These are phyloP conservation scores for Drosophila suboccidentalis DNA, from an alignment of 2,888 invertebrate species.

Conservation along the genomic window DNA sequence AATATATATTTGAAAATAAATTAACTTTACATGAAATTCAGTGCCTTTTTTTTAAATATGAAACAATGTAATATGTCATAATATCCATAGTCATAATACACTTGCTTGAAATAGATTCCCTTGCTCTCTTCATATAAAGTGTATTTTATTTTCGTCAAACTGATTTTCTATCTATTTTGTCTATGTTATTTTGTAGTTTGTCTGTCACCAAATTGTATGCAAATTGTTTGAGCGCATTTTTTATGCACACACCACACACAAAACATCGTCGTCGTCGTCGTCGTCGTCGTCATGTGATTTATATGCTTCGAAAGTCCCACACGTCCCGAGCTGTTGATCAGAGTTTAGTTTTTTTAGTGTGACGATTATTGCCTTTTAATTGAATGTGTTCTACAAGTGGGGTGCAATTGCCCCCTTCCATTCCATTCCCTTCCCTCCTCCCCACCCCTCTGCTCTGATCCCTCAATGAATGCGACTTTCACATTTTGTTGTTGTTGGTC, in stretches of 20 bases:
- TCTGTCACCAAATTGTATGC: constrained; percentile 77
- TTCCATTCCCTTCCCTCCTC: neutral
- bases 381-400: constrained; percentile 32
- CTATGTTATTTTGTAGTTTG: constrained; percentile 18
- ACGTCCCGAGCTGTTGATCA: constrained; percentile 44
- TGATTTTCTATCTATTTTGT: neutral
- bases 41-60: too few relatives aligned
- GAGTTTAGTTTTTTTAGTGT: constrained; percentile 17
- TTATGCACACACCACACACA: constrained; percentile 46
- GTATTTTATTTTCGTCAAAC: neutral
- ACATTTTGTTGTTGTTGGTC: constrained; percentile 63
- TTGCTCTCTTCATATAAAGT: too few relatives aligned
- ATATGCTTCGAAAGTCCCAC: constrained; percentile 55
- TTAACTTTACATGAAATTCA: too few relatives aligned
- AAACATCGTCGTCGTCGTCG: too few relatives aligned
- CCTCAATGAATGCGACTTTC: constrained; percentile 53
- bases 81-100: too few relatives aligned
- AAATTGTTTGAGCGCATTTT: constrained; percentile 65
- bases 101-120: too few relatives aligned
- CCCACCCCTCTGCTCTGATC: neutral
- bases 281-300: constrained; percentile 54
- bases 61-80: too few relatives aligned
- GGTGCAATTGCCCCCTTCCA: neutral
- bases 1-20: too few relatives aligned
- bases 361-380: constrained; percentile 61